A percentile compares a stretch with the other conserved stretches of the same genome.
Evolutionary conservation across 2,888 invertebrate genomes (phyloP).

Genomic region (Formica aserva): DNA sequence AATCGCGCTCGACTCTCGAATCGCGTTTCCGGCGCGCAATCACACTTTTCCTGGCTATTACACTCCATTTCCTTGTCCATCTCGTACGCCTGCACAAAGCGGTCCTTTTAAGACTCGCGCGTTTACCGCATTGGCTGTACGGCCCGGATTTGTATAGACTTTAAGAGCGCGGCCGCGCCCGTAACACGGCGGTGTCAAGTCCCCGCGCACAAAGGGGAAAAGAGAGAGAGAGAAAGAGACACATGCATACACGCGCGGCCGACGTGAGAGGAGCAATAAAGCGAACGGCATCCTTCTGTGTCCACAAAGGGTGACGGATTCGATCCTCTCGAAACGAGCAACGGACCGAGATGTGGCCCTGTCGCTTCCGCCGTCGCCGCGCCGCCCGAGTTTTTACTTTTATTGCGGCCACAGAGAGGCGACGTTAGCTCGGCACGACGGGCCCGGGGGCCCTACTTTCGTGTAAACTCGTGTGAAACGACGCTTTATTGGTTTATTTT

Average conservation of each 20-base stretch:
- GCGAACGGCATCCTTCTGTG: conserved; percentile 69
- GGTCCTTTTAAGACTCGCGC: conserved; percentile 59
- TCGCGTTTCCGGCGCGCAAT: conserved; percentile 53
- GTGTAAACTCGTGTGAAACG: conserved; percentile 72
- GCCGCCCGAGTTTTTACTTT: conserved; percentile 66
- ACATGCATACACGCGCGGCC: conserved; percentile 5
- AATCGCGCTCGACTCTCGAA: background rate
- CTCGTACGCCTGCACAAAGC: conserved; percentile 57
- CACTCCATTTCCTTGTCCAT: conserved; percentile 54
- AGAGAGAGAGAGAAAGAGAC: background rate
- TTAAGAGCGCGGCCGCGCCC: conserved; percentile 65
- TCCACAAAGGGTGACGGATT: conserved; percentile 75
- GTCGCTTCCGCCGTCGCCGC: conserved; percentile 34
- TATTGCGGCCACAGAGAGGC: conserved; percentile 64
- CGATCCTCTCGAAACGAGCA: conserved; percentile 71
- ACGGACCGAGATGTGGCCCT: conserved; percentile 53
- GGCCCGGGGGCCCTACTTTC: conserved; percentile 48
- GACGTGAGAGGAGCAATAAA: conserved; percentile 69
- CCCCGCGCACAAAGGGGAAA: conserved; percentile 48
- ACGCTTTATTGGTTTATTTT: conserved; percentile 81
- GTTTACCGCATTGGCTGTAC: conserved; percentile 26
- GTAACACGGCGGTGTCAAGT: conserved; percentile 56
- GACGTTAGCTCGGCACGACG: conserved; percentile 33
- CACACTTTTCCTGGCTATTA: conserved; percentile 61
- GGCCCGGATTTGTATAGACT: conserved; percentile 62